Conservation (phyloP, 2,888 invertebrate genomes). For the Keiferia lycopersicella region DNA sequence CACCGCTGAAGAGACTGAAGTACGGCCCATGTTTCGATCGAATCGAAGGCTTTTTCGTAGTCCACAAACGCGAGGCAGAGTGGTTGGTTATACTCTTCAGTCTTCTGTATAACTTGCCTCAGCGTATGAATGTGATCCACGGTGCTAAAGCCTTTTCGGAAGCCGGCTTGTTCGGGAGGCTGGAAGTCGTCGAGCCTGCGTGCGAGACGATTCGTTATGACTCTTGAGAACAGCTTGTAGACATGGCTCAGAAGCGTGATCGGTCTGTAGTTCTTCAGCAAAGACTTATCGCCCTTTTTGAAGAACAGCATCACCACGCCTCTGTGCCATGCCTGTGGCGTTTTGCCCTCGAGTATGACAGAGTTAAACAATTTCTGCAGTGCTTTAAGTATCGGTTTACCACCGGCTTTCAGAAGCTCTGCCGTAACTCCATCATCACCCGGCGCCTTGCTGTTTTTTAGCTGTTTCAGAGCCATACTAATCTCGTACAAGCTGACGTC, state of each 20-base stretch:
- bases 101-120: not conserved
- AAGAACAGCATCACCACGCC: not conserved
- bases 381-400: not conserved
- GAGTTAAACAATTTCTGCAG: too few species aligned
- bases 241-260: conserved; percentile 7
- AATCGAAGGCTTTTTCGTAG: conserved; percentile 1
- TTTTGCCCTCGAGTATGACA: not conserved
- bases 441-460: conserved; percentile 28
- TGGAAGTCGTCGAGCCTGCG: conserved; percentile 5
- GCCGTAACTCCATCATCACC: conserved; percentile 24
- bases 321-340: not conserved
- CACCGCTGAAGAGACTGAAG: not conserved
- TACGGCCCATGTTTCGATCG: not conserved
- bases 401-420: conserved; percentile 20
- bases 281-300: conserved; percentile 3
- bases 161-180: conserved; percentile 1
- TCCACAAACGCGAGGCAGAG: not conserved
- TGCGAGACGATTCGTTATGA: not conserved
- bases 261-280: not conserved
- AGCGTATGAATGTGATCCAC: not conserved
- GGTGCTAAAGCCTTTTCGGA: not conserved
- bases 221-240: not conserved
- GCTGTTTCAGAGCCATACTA: conserved; percentile 30
- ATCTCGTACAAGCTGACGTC: conserved; percentile 28
- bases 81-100: not conserved